These are phyloP conservation scores for Glaucidium brasilianum DNA, from an alignment of 2,113 vertebrate genomes.

Conservation along the genomic window DNA sequence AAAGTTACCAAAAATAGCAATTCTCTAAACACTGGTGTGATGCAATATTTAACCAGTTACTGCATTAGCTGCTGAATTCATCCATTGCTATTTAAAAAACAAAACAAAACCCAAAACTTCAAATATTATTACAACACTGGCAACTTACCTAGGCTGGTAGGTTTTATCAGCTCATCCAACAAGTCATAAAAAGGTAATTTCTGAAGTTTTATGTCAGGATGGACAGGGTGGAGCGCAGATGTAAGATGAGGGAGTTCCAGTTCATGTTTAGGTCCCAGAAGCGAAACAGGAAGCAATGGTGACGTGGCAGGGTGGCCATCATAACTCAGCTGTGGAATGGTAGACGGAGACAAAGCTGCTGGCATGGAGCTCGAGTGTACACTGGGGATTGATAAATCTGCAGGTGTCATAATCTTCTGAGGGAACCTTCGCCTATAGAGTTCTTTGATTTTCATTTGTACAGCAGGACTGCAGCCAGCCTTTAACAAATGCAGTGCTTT, in stretches of 20 bases:
- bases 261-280: conserved; percentile 97
- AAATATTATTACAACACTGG: not conserved
- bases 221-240: conserved; percentile 91
- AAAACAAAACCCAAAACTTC: not conserved
- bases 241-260: conserved; percentile 92
- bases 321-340: conserved; percentile 87
- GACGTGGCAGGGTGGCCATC: conserved; percentile 89
- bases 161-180: conserved; percentile 97
- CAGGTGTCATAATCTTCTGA: conserved; percentile 92
- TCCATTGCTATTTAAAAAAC: not conserved
- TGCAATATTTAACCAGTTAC: conserved; percentile 52
- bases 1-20: conserved; percentile 54
- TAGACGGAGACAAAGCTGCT: conserved; percentile 80
- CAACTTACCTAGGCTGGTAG: conserved; percentile 92
- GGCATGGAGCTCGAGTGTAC: conserved; percentile 91
- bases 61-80: not conserved
- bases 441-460: conserved; percentile 99
- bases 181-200: conserved; percentile 97
- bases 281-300: conserved; percentile 90
- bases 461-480: conserved; percentile 94
- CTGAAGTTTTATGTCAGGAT: conserved; percentile 97
- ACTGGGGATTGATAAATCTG: conserved; percentile 86
- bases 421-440: conserved; percentile 96
- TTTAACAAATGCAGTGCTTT: conserved; percentile 96
- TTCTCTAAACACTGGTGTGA: conserved; percentile 32